Evolutionary conservation across 2,888 invertebrate genomes (phyloP).

Genomic region (Urechis unicinctus): DNA sequence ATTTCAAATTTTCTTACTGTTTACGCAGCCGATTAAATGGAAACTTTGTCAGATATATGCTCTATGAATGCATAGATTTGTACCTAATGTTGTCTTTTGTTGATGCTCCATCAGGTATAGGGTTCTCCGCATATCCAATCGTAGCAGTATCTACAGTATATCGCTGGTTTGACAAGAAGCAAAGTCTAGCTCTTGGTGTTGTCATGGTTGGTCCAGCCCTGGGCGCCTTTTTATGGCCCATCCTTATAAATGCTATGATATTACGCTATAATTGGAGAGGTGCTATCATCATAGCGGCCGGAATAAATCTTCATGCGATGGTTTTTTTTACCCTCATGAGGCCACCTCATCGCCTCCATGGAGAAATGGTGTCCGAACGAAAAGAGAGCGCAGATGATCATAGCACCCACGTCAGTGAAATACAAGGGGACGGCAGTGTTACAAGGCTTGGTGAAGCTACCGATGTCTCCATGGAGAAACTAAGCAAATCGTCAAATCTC

Average conservation of each 20-base stretch:
- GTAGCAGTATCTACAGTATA: neutral
- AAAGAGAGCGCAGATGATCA: neutral
- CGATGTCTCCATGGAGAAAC: neutral
- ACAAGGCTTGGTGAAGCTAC: no score
- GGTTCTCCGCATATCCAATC: neutral
- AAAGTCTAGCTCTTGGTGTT: neutral
- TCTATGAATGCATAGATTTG: neutral
- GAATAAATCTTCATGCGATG: neutral
- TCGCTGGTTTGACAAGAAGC: neutral
- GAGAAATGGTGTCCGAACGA: neutral
- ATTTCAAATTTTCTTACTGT: no score
- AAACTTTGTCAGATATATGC: no score
- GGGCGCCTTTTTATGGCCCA: neutral
- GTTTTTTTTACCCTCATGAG: neutral
- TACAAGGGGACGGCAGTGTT: no score
- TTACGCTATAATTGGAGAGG: neutral
- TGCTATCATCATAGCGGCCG: neutral
- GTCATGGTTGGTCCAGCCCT: neutral
- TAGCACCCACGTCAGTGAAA: neutral
- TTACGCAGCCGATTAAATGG: no score
- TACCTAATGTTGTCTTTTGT: neutral
- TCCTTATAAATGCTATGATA: neutral
- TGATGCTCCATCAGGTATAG: neutral
- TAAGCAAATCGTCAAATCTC: neutral
- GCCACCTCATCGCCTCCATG: neutral